phyloP scores from a whole-genome alignment of 2,888 invertebrate genomes.

The Chloroclystis v-ata region DNA sequence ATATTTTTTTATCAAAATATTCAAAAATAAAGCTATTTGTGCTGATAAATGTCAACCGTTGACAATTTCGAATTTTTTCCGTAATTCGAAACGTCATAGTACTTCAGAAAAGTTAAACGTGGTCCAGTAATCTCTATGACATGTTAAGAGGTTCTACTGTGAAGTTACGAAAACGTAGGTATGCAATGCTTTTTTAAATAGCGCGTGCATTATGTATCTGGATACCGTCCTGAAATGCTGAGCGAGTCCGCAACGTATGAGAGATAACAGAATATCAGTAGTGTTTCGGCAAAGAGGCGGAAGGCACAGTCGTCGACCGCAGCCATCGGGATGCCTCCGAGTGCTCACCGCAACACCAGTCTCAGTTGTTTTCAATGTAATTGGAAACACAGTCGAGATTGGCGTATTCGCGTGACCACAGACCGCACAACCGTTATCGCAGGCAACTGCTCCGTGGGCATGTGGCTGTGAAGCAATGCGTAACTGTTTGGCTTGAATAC shows the following conservation, averaged over 20 bases:
- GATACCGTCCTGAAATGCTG: too few species aligned
- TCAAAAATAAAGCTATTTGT: constrained; percentile 34
- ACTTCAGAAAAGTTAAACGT: constrained; percentile 9
- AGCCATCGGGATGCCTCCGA: not conserved
- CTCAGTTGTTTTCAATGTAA: constrained; percentile 1
- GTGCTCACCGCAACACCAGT: not conserved
- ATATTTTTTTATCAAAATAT: constrained; percentile 28
- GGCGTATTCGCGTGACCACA: not conserved
- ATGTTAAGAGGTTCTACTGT: not conserved
- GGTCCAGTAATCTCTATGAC: constrained; percentile 3
- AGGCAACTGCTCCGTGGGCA: not conserved
- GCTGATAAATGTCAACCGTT: constrained; percentile 34
- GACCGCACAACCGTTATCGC: not conserved
- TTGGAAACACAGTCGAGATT: not conserved
- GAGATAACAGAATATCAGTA: too few species aligned
- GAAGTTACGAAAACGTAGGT: too few species aligned
- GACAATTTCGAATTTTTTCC: constrained; percentile 31
- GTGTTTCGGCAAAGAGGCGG: too few species aligned
- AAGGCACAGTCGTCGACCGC: not conserved
- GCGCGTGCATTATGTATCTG: too few species aligned
- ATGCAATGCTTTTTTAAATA: too few species aligned
- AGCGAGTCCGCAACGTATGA: too few species aligned
- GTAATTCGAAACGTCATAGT: constrained; percentile 33
- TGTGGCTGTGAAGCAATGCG: not conserved
- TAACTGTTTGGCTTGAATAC: not conserved